A percentile compares a stretch with the other conserved stretches of the same genome.
Conservation (phyloP, 2,113 vertebrate genomes). For the Vulpes ferrilata region DNA sequence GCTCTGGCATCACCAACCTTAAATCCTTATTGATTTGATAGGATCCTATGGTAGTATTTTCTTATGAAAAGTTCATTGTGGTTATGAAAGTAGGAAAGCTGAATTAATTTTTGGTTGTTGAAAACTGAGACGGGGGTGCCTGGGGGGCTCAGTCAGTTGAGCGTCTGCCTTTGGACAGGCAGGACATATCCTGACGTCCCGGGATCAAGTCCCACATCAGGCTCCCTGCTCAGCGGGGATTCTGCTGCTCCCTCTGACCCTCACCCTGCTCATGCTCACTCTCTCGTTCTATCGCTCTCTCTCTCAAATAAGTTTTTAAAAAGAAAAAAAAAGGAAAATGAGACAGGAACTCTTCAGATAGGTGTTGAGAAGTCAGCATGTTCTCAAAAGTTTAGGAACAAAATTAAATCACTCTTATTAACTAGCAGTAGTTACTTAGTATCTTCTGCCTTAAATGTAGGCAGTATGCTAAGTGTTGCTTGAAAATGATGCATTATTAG, state of each 20-base stretch:
- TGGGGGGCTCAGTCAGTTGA: too few relatives aligned
- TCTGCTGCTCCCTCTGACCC: too few relatives aligned
- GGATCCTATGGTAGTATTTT: slow-evolving; percentile 1
- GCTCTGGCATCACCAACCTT: neutral
- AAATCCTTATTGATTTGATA: slow-evolving; percentile 20
- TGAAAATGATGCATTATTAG: slow-evolving; percentile 25
- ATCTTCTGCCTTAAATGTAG: neutral
- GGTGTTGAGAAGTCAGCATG: neutral
- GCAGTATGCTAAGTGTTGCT: neutral
- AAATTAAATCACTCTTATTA: slow-evolving; percentile 8
- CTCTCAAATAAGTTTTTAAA: too few relatives aligned
- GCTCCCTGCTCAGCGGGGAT: too few relatives aligned
- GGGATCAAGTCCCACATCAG: too few relatives aligned
- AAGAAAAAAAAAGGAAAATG: neutral
- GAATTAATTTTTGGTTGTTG: neutral
- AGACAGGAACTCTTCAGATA: neutral
- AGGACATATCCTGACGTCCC: too few relatives aligned
- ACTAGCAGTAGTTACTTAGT: neutral
- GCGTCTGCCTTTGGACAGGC: too few relatives aligned
- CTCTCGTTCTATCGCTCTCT: too few relatives aligned
- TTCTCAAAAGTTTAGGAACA: slow-evolving; percentile 39
- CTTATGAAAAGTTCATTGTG: slow-evolving; percentile 36
- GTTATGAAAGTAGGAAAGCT: neutral
- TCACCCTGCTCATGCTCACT: too few relatives aligned
- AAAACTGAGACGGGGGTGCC: neutral